Evolutionary conservation across 2,888 invertebrate species (phyloP), one percentile per base, ranked within the genome.

Genomic region (Candidula unifasciata): DNA sequence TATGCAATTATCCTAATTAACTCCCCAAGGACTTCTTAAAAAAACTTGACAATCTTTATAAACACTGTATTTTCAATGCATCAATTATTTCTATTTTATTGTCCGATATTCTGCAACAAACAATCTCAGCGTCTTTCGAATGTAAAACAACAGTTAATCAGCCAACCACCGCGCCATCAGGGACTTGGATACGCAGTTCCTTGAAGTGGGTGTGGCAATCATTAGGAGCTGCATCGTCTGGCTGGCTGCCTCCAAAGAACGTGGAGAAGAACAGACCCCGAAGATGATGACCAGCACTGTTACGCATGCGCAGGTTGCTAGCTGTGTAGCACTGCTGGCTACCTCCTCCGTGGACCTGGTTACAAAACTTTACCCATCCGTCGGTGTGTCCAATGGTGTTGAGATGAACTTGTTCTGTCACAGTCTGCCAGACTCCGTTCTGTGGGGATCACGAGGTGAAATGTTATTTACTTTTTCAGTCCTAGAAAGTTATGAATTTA

Each of bases 341-440:
- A 52, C 69, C 33, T 16, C 77, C 35, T 0, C 77, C 77, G 27
- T 21, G 10, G 71, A 57, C 52, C 5, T 57, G 66, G 27, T 68
- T 64, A 44, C 81, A 85, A 33, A 81, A 37, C 73, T 86, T 78
- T 54, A 87, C 86, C 68, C 82, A 71, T 0, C 86, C 80, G 68
- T 88, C 86, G 3, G 74, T 54, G 16, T 88, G 83, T 0, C 89
- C 87, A 5, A 85, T 83, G 24, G 87, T 80, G 83, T 90, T 90
- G 21, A 91, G 86, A 16, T 89, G 87, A 1, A 90, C 87, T 68
- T 88, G 87, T 82, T 91, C 88, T 18, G 86, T 87, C n/a, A 91
- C 79, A 3, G 87, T 89, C 27, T 87, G 85, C 90, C 91, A 91
- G 16, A 84, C 76, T 30, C 85, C 85, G n/a, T 80, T 84, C 80